phyloP scores from a whole-genome alignment of 2,113 vertebrate genomes.

The Corydoras maculifer region DNA sequence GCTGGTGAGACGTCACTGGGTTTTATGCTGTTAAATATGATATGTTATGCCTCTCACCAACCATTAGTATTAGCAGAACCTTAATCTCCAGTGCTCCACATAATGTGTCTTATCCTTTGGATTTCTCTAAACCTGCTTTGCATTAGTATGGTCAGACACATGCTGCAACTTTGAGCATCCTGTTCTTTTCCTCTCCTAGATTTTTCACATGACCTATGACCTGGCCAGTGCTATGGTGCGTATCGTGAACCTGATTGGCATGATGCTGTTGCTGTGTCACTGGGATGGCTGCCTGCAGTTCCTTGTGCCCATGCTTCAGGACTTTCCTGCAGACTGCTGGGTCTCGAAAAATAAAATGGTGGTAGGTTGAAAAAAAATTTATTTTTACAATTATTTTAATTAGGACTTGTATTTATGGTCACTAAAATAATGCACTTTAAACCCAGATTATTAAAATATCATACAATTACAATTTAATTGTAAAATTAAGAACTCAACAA shows the following conservation, averaged over 20 bases:
- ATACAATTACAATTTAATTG: too few relatives aligned
- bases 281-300: slow-evolving; percentile 78
- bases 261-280: slow-evolving; percentile 98
- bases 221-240: too few relatives aligned
- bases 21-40: too few relatives aligned
- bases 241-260: slow-evolving; percentile 40
- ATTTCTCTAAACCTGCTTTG: slow-evolving; percentile 48
- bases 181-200: slow-evolving; percentile 60
- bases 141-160: slow-evolving; percentile 38
- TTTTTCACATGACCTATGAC: slow-evolving; percentile 80
- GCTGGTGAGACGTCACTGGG: too few relatives aligned
- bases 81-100: slow-evolving; percentile 43
- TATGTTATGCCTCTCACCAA: too few relatives aligned
- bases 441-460: too few relatives aligned
- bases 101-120: slow-evolving; percentile 29
- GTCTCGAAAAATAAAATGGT: slow-evolving; percentile 96
- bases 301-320: slow-evolving; percentile 85
- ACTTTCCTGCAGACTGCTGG: slow-evolving; percentile 93
- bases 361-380: slow-evolving; percentile 60
- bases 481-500: too few relatives aligned
- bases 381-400: too few relatives aligned
- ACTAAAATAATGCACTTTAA: too few relatives aligned
- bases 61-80: slow-evolving; percentile 33
- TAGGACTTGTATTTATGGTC: too few relatives aligned
- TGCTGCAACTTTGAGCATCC: slow-evolving; percentile 26